These are phyloP conservation scores for Ichneumon xanthorius DNA, from an alignment of 2,888 invertebrate genomes.

Conservation along the genomic window DNA sequence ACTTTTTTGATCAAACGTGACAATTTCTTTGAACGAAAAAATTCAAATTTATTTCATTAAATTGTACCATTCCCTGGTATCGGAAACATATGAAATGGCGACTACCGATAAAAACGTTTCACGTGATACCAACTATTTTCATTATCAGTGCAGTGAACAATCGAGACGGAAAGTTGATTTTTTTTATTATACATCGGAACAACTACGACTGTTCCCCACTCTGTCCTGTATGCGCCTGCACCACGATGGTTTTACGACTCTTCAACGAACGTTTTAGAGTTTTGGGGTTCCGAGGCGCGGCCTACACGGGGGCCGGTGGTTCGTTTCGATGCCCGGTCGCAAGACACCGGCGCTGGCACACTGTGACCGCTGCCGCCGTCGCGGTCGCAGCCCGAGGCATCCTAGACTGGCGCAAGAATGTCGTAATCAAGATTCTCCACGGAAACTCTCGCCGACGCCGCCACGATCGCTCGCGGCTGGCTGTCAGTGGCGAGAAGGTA, in stretches of 20 bases:
- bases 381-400: constrained; percentile 65
- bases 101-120: too few relatives aligned
- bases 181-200: too few relatives aligned
- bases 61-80: too few relatives aligned
- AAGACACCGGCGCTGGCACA: constrained; percentile 3
- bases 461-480: constrained; percentile 55
- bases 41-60: too few relatives aligned
- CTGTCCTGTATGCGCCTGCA: not conserved
- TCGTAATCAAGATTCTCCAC: constrained; percentile 72
- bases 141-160: too few relatives aligned
- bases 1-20: too few relatives aligned
- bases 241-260: constrained; percentile 63
- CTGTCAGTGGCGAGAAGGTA: constrained; percentile 43
- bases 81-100: too few relatives aligned
- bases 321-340: constrained; percentile 15
- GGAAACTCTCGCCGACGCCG: constrained; percentile 65
- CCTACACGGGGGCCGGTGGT: not conserved
- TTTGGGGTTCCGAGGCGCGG: constrained; percentile 36
- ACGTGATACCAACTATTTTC: too few relatives aligned
- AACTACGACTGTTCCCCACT: too few relatives aligned
- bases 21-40: too few relatives aligned
- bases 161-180: too few relatives aligned
- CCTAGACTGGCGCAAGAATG: constrained; percentile 69
- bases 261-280: constrained; percentile 63
- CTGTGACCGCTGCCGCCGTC: constrained; percentile 20